Conservation (phyloP, 2,888 invertebrate species). For the Nasonovia ribisnigri region DNA sequence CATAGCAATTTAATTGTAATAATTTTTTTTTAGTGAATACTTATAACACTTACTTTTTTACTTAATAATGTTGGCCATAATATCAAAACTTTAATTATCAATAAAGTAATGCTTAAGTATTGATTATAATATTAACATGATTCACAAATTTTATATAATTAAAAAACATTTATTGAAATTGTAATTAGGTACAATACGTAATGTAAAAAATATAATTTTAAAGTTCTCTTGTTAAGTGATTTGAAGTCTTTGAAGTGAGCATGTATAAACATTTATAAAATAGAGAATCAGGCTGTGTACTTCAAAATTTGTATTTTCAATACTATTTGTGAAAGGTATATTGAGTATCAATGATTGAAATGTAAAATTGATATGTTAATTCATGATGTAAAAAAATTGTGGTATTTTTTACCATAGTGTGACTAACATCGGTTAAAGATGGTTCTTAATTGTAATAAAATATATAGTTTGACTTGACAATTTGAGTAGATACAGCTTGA, state of each 20-base stretch:
- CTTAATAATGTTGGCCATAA: neutral
- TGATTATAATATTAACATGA: neutral
- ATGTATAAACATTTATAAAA: neutral
- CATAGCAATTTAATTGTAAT: neutral
- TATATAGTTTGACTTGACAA: neutral
- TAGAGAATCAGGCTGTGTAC: neutral
- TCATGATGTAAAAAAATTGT: no score
- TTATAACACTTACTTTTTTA: neutral
- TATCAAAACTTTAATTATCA: neutral
- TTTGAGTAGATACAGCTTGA: neutral
- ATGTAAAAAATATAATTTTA: neutral
- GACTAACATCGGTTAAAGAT: neutral
- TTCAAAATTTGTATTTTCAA: no score
- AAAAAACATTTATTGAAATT: neutral
- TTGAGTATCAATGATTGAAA: no score
- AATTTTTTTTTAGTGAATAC: neutral
- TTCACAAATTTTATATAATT: neutral
- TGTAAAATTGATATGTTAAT: no score
- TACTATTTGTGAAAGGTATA: no score
- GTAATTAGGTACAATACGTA: neutral
- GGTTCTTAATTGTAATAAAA: neutral
- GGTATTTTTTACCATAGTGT: no score
- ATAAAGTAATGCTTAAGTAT: neutral
- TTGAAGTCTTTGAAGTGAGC: neutral
- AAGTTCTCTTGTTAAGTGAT: neutral